These are phyloP conservation scores for Heliconius cydno DNA, from an alignment of 2,888 invertebrate genomes.

Conservation along the genomic window DNA sequence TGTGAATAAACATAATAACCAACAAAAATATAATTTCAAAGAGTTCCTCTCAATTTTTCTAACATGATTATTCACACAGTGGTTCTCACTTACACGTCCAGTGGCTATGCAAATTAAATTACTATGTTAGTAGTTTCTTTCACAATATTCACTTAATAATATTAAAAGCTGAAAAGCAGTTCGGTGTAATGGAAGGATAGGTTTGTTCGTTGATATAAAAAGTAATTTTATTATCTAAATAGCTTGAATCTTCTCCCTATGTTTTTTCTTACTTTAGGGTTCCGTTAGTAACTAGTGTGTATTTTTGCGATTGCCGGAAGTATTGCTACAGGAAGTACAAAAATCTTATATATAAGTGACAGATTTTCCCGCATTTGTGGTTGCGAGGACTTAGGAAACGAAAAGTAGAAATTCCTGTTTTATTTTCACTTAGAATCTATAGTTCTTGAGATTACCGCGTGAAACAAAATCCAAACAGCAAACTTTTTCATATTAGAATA, in stretches of 20 bases:
- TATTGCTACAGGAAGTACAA: too few relatives aligned
- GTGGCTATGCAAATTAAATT: slow-evolving; percentile 45
- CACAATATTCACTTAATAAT: slow-evolving; percentile 47
- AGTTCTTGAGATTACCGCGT: neutral
- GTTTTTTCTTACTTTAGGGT: slow-evolving; percentile 38
- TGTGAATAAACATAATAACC: neutral
- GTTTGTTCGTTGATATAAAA: slow-evolving; percentile 48
- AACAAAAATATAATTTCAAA: slow-evolving; percentile 8
- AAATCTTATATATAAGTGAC: too few relatives aligned
- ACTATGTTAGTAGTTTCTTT: slow-evolving; percentile 46
- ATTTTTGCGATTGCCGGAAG: neutral
- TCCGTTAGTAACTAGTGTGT: neutral
- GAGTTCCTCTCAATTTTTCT: slow-evolving; percentile 16
- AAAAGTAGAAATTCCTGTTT: too few relatives aligned
- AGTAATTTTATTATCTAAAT: slow-evolving; percentile 53
- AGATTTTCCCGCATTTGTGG: too few relatives aligned
- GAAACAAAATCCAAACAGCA: neutral
- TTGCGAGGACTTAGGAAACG: too few relatives aligned
- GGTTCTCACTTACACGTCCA: slow-evolving; percentile 23
- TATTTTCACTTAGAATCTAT: neutral
- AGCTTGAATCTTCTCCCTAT: slow-evolving; percentile 49
- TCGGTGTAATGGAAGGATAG: slow-evolving; percentile 46
- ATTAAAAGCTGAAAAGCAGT: slow-evolving; percentile 44
- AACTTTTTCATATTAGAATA: neutral
- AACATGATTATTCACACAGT: slow-evolving; percentile 27